These are phyloP conservation scores for Anoplolepis gracilipes DNA, from an alignment of 1,140 invertebrate species.

Conservation along the genomic window DNA sequence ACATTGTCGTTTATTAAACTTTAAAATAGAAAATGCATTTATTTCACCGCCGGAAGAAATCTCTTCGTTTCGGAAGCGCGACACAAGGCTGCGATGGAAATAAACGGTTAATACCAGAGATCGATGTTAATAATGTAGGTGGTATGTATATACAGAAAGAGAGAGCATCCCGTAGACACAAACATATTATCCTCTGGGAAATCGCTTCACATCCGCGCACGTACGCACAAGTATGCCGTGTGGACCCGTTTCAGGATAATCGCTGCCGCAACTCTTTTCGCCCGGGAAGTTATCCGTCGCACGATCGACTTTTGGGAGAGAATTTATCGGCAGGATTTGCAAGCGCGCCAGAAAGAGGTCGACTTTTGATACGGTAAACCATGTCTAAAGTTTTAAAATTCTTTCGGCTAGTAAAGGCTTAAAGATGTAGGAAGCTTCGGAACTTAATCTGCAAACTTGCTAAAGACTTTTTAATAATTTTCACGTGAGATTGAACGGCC, in stretches of 20 bases:
- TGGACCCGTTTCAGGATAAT: conserved; percentile 44
- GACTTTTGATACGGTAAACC: conserved; percentile 26
- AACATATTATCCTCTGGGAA: conserved; percentile 14
- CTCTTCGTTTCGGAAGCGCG: neutral
- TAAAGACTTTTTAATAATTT: conserved; percentile 27
- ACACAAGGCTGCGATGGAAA: conserved; percentile 9
- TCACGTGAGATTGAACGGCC: neutral
- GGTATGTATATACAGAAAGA: neutral
- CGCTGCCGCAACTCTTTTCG: conserved; percentile 41
- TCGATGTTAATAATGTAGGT: conserved; percentile 7
- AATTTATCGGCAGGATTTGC: conserved; percentile 54
- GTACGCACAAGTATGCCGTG: conserved; percentile 40
- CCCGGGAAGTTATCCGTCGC: conserved; percentile 44
- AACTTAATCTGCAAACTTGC: conserved; percentile 49
- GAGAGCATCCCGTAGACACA: neutral
- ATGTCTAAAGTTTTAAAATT: conserved; percentile 30
- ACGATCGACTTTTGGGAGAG: conserved; percentile 44
- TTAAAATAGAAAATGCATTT: neutral
- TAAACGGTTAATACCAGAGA: neutral
- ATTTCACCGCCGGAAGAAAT: conserved; percentile 5
- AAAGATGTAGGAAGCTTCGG: conserved; percentile 16
- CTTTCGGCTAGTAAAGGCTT: neutral
- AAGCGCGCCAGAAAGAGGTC: conserved; percentile 23
- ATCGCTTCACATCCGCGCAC: conserved; percentile 26
- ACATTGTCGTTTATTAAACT: conserved; percentile 29